Percentiles rank a stretch among this genome's conserved stretches.
Conservation (phyloP, 2,113 vertebrate genomes). For the Glareola pratincola region DNA sequence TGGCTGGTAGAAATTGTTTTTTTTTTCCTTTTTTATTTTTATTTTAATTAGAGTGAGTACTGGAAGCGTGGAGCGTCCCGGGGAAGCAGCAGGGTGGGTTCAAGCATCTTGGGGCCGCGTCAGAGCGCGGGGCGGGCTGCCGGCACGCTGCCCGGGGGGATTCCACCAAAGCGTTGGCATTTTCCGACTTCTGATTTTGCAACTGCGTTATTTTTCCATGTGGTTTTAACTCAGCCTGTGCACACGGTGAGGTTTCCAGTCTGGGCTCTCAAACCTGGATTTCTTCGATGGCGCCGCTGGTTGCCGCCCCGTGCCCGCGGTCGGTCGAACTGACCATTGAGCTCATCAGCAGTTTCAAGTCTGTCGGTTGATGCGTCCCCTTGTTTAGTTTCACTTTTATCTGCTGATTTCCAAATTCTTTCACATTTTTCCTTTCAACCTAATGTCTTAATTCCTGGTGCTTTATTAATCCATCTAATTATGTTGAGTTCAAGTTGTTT, state of each 20-base stretch:
- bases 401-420: neutral
- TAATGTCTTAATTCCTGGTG: slow-evolving; percentile 15
- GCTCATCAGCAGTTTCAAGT: neutral
- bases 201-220: neutral
- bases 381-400: neutral
- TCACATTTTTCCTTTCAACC: slow-evolving; percentile 6
- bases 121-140: fast-evolving
- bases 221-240: neutral
- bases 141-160: fast-evolving
- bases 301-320: neutral
- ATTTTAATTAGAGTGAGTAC: neutral
- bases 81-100: neutral
- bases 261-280: neutral
- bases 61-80: fast-evolving
- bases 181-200: neutral
- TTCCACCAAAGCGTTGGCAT: neutral
- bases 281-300: fast-evolving
- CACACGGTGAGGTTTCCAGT: neutral
- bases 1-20: neutral
- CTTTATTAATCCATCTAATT: slow-evolving; percentile 38
- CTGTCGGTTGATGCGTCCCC: neutral
- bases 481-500: slow-evolving; percentile 28
- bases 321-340: fast-evolving
- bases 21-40: neutral
- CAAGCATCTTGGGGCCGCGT: neutral